Evolutionary conservation across 2,888 invertebrate genomes (phyloP), one percentile per base, ranked within the genome.

Genomic region (Chrysolina haemoptera): DNA sequence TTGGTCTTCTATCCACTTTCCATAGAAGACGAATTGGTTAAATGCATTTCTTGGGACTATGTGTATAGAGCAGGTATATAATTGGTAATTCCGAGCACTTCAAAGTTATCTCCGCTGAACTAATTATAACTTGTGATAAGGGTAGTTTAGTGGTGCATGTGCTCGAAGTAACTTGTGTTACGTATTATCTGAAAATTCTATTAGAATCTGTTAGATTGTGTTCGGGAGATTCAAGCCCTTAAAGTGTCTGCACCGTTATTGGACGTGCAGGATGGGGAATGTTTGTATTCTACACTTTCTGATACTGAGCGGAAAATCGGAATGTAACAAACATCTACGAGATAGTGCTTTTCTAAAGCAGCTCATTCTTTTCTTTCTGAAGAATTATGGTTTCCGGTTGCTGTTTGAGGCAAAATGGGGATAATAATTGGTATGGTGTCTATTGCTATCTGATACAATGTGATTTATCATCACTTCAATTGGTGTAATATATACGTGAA

Each of bases 31-130:
- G 9, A 59, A 59, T n/a, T 22, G 59, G 27, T 8, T 9, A n/a
- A 2, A 59, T 59, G 27, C 55, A 20, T 22, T 55, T 22, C 14
- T 14, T 22, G 27, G 27, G 14, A 59, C n/a, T n/a, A 27, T 59
- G 35, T 59, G n/a, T 14, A 35, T 27, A 59, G 59, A 59, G 27
- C 59, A n/a, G 59, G 27, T 59, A 8, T 59, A 8, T 65, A 22
- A 65, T 65, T 65, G 73, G 71, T 67, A 73, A 76, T 74, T 74
- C 73, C 64, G 53, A 76, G 74, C 71, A 74, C 68, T 74, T 74
- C 50, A 27, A 27, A 50, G 43, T 64, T 64, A 71, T 68, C 66
- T 74, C 59, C 66, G 64, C 20, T 41, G 67, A 76, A 76, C 69
- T 74, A 74, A 76, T 76, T 76, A 76, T 66, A 74, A 76, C 67